Conservation (phyloP, 2,888 invertebrate genomes). For the Sinodicranocentrus sp. region DNA sequence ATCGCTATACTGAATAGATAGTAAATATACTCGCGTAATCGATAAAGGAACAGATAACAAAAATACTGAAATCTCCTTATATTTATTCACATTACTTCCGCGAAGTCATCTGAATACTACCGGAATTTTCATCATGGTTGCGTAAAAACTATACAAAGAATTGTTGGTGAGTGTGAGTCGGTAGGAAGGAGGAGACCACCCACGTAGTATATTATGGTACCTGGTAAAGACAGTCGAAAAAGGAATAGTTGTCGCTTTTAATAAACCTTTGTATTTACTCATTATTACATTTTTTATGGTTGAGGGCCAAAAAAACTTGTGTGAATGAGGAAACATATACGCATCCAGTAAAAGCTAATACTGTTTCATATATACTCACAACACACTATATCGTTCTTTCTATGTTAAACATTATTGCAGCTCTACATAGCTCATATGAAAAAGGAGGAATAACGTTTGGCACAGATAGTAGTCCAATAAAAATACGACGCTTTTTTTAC, state of each 20-base stretch:
- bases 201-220: constrained; percentile 11
- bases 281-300: neutral
- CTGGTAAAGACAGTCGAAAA: neutral
- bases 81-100: constrained; percentile 16
- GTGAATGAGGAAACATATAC: neutral
- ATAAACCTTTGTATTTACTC: neutral
- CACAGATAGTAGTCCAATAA: constrained; percentile 14
- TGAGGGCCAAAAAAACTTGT: neutral
- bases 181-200: constrained; percentile 18
- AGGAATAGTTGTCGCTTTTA: neutral
- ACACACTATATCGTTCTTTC: constrained; percentile 7
- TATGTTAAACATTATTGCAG: too few relatives aligned
- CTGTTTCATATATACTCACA: neutral
- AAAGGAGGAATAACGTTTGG: neutral
- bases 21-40: neutral
- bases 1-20: constrained; percentile 5
- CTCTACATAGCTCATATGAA: too few relatives aligned
- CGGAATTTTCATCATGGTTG: too few relatives aligned
- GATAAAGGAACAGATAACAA: neutral
- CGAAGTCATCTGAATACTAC: constrained; percentile 12
- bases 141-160: too few relatives aligned
- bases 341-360: neutral
- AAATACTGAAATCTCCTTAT: constrained; percentile 3
- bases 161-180: neutral
- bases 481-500: neutral